Conservation (phyloP, 2,888 invertebrate genomes). For the Tinea semifulvella region DNA sequence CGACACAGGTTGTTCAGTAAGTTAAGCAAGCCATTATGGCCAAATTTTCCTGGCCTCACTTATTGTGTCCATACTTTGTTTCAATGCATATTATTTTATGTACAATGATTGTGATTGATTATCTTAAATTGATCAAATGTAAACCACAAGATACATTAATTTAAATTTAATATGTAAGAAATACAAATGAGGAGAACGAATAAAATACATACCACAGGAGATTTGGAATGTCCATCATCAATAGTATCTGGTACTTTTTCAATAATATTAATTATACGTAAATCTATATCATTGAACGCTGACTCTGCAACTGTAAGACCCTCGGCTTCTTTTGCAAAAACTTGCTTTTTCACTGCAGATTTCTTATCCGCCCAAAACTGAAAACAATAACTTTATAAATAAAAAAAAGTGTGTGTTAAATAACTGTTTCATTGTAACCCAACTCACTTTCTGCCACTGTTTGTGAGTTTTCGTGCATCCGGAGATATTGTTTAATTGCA, state of each 20-base stretch:
- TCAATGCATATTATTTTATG: too few relatives aligned
- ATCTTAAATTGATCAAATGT: too few relatives aligned
- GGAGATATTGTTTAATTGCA: neutral
- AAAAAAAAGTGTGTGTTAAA: too few relatives aligned
- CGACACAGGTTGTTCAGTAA: too few relatives aligned
- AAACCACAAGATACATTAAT: too few relatives aligned
- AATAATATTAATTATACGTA: constrained; percentile 7
- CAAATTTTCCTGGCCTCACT: too few relatives aligned
- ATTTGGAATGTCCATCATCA: neutral
- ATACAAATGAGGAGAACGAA: too few relatives aligned
- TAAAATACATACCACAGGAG: constrained; percentile 8
- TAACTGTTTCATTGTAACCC: neutral
- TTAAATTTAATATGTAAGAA: too few relatives aligned
- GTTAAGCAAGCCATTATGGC: too few relatives aligned
- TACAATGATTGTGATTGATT: too few relatives aligned
- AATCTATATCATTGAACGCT: constrained; percentile 2
- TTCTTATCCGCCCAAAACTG: constrained; percentile 12
- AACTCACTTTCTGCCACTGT: constrained; percentile 12
- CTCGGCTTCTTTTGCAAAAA: neutral
- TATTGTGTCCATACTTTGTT: too few relatives aligned
- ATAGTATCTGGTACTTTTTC: neutral
- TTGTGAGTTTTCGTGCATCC: constrained; percentile 4
- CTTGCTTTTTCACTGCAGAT: constrained; percentile 11
- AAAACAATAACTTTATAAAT: neutral
- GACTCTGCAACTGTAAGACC: neutral